Evolutionary conservation across 2,797 vertebrate species (phyloP), one percentile per base, ranked within the genome.

Genomic region (Chanos chanos): DNA sequence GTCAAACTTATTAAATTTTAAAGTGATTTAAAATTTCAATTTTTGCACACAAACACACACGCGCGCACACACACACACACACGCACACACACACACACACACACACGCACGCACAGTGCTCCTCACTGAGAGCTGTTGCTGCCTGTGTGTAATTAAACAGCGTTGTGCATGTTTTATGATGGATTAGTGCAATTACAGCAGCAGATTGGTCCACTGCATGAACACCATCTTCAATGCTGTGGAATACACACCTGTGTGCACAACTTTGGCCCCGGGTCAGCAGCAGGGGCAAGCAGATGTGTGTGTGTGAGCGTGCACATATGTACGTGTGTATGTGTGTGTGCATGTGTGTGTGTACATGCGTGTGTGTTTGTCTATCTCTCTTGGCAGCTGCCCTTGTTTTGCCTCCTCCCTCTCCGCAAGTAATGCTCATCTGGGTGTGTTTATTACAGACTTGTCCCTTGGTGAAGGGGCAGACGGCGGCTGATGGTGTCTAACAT

Each of bases 401-500:
- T 19, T 27, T 25, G 27, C 25, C 27, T 25, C 5, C 1, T 5
- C 4, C 5, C 25, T 5, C 25, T 7, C 15, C 48, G 27, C 43
- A 49, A n/a, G 49, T 31, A 21, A 19, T 10, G 19, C 31, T 36
- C 16, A n/a, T 15, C 3, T 12, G 22, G 31, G 34, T 41, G 22
- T 65, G 43, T 65, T 50, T 54, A 48, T 47, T 56, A 43, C 48
- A 48, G 57, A 43, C 43, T 21, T 2, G 15, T 19, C 21, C 30
- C 22, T 40, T 50, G 18, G 10, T 54, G 40, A 47, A 10, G 34
- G 58, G 27, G 36, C 40, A 31, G 54, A 31, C 64, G 21, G 45
- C 36, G 55, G 60, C 48, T 44, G 49, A 19, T 52, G 25, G 49
- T 60, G 56, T 31, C 49, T 58, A 31, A 33, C 27, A 30, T 57